A percentile compares a stretch with the other conserved stretches of the same genome.
These are phyloP conservation scores for Frankliniella fusca DNA, from an alignment of 2,888 invertebrate genomes.

Conservation along the genomic window DNA sequence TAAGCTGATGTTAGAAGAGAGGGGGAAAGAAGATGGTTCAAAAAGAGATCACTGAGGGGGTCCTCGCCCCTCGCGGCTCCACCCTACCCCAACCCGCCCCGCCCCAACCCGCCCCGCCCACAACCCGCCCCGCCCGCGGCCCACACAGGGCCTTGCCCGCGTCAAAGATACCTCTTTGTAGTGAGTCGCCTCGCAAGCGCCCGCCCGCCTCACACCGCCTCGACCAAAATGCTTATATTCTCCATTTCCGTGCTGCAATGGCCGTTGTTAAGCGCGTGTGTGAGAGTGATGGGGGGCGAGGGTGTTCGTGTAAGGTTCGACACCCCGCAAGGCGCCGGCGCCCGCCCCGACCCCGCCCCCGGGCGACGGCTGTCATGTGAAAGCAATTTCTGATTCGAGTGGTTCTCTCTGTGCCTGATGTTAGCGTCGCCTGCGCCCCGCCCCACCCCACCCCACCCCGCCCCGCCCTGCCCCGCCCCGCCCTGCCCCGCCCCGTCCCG, in stretches of 20 bases:
- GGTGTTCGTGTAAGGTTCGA: background rate
- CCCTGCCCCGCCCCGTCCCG: background rate
- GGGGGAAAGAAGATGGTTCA: too few relatives aligned
- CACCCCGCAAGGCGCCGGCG: slow-evolving; percentile 30
- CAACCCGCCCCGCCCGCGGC: background rate
- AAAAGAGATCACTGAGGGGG: background rate
- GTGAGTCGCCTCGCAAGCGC: background rate
- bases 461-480: background rate
- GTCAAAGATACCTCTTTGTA: background rate
- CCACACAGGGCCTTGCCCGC: background rate
- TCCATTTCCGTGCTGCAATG: background rate
- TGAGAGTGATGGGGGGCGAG: background rate
- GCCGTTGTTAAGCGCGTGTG: background rate
- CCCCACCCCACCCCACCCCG: background rate
- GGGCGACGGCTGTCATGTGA: slow-evolving; percentile 11
- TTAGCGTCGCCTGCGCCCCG: background rate
- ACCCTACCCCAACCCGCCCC: slow-evolving; percentile 24
- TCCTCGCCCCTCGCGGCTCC: background rate
- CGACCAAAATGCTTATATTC: background rate
- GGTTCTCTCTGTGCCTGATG: background rate
- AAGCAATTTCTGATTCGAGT: slow-evolving; percentile 26
- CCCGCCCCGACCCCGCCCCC: slow-evolving; percentile 29
- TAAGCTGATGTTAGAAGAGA: too few relatives aligned
- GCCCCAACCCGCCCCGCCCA: slow-evolving; percentile 30
- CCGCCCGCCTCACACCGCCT: background rate